Conservation (phyloP, 2,888 invertebrate genomes). For the Baccha elongata region DNA sequence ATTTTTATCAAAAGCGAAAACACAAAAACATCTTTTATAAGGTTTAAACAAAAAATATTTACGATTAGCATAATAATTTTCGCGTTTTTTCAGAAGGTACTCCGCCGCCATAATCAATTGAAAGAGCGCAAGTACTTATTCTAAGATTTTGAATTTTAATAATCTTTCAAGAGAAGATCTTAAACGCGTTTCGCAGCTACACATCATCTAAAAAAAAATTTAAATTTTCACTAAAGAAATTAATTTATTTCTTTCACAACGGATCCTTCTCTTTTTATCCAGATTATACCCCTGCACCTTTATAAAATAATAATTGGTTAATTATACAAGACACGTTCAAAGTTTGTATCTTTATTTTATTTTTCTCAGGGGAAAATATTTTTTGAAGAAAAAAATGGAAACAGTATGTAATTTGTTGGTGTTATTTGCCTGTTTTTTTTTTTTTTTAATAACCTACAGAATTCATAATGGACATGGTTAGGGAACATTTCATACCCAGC, state of each 20-base stretch:
- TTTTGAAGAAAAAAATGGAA: slow-evolving; percentile 1
- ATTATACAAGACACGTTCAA: slow-evolving; percentile 33
- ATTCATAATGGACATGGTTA: slow-evolving; percentile 38
- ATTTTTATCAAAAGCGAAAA: too few species aligned
- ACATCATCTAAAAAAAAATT: background rate
- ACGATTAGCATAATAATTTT: background rate
- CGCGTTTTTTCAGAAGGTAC: background rate
- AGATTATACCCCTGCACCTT: slow-evolving; percentile 14
- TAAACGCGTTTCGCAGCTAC: background rate
- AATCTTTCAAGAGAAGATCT: background rate
- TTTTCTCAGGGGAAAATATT: background rate
- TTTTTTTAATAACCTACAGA: background rate
- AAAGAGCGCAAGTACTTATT: too few species aligned
- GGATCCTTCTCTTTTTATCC: background rate
- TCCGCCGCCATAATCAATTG: background rate
- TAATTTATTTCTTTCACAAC: slow-evolving; percentile 1
- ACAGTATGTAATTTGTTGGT: background rate
- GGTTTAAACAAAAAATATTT: too few species aligned
- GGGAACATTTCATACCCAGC: background rate
- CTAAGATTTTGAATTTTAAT: background rate
- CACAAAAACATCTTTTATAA: too few species aligned
- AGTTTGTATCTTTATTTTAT: slow-evolving; percentile 8
- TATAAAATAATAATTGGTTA: slow-evolving; percentile 35
- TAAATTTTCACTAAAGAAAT: background rate
- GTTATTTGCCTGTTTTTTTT: background rate